A percentile compares a stretch with the other conserved stretches of the same genome.
Conservation (phyloP, 2,888 invertebrate genomes). For the Melinaea marsaeus region DNA sequence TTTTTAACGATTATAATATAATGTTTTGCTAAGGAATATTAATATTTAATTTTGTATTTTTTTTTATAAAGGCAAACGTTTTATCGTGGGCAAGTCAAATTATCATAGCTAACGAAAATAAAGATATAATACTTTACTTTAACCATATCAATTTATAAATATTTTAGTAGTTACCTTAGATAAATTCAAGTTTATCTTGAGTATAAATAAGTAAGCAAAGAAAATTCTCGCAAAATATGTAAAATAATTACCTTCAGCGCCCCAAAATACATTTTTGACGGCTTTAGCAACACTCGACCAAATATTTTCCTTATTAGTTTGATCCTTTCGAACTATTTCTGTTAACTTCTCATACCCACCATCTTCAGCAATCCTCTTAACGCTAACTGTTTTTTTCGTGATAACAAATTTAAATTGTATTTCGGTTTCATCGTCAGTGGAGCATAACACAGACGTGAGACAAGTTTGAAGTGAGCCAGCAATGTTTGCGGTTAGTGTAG, state of each 20-base stretch:
- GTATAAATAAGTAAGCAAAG: background rate
- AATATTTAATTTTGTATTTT: too few relatives aligned
- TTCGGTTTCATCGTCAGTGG: slow-evolving; percentile 66
- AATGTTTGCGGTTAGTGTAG: slow-evolving; percentile 59
- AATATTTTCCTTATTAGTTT: slow-evolving; percentile 60
- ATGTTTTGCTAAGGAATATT: too few relatives aligned
- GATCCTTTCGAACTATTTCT: slow-evolving; percentile 42
- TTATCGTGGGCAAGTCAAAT: too few relatives aligned
- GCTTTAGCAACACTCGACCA: slow-evolving; percentile 68
- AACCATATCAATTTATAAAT: too few relatives aligned
- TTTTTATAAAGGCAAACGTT: too few relatives aligned
- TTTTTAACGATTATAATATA: too few relatives aligned
- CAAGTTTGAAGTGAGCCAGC: slow-evolving; percentile 65
- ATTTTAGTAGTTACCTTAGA: too few relatives aligned
- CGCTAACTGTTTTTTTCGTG: slow-evolving; percentile 63
- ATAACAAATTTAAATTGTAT: slow-evolving; percentile 72
- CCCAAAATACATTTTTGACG: slow-evolving; percentile 70
- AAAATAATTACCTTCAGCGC: slow-evolving; percentile 42
- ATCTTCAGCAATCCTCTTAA: slow-evolving; percentile 52
- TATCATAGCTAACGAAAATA: too few relatives aligned
- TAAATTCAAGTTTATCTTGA: too few relatives aligned
- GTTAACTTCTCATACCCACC: slow-evolving; percentile 41
- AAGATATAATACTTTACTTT: too few relatives aligned
- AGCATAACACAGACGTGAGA: slow-evolving; percentile 54
- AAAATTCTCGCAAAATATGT: background rate